Evolutionary conservation across 2,888 invertebrate genomes (phyloP).

Genomic region (Drosophila lutescens): DNA sequence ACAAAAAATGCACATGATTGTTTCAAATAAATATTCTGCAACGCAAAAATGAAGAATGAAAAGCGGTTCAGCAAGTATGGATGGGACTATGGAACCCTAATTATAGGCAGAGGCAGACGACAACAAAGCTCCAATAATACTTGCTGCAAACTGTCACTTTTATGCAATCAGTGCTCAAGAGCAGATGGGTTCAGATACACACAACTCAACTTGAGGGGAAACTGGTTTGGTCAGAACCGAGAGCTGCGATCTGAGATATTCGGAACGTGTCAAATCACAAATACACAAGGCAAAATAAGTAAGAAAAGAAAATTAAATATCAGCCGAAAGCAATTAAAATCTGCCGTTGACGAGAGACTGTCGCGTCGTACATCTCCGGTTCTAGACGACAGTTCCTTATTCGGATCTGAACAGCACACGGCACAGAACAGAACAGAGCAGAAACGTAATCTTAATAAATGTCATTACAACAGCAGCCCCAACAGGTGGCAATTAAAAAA

Average conservation of each 20-base stretch:
- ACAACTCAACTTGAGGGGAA: neutral
- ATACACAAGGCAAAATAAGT: slow-evolving; percentile 5
- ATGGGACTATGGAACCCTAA: slow-evolving; percentile 23
- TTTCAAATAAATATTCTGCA: too few species aligned
- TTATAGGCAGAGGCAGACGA: slow-evolving; percentile 18
- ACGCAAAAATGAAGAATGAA: neutral
- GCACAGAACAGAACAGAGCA: neutral
- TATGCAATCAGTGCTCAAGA: slow-evolving; percentile 26
- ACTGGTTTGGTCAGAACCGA: slow-evolving; percentile 38
- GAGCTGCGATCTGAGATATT: slow-evolving; percentile 1
- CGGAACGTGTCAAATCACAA: slow-evolving; percentile 20
- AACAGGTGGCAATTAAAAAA: slow-evolving; percentile 55
- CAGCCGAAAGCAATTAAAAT: slow-evolving; percentile 42
- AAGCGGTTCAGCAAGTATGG: slow-evolving; percentile 14
- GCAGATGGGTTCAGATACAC: slow-evolving; percentile 13
- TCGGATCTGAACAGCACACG: neutral
- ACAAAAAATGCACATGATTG: too few species aligned
- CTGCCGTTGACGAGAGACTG: slow-evolving; percentile 16
- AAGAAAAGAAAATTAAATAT: slow-evolving; percentile 11
- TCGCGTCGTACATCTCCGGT: slow-evolving; percentile 37
- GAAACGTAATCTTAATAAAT: slow-evolving; percentile 47
- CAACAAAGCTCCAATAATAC: slow-evolving; percentile 21
- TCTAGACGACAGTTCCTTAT: slow-evolving; percentile 18
- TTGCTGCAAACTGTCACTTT: slow-evolving; percentile 33
- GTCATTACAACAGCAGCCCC: slow-evolving; percentile 46